Percentiles rank a stretch among this genome's conserved stretches.
These are phyloP conservation scores for Capitulum mitella DNA, from an alignment of 2,888 invertebrate genomes.

Conservation along the genomic window DNA sequence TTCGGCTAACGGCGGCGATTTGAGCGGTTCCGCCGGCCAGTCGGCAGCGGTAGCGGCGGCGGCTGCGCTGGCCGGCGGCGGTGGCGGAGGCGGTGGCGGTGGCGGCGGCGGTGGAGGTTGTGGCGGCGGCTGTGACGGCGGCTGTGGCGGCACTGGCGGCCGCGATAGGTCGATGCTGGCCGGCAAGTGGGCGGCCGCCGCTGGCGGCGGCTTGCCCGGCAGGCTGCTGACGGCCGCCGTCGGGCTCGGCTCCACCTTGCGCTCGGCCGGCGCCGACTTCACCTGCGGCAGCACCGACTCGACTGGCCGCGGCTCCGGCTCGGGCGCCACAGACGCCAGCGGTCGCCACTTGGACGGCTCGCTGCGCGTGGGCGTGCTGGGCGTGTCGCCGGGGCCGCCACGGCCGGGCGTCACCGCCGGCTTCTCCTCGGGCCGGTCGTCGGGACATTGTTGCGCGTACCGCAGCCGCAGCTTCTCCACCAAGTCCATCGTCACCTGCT, in stretches of 20 bases:
- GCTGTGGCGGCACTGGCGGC: no score
- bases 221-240: constrained; percentile 23
- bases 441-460: constrained; percentile 53
- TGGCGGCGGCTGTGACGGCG: no score
- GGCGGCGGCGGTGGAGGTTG: no score
- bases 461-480: constrained; percentile 74
- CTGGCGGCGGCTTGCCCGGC: constrained; percentile 22
- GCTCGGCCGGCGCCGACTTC: background rate
- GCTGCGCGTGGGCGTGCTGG: background rate
- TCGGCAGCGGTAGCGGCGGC: background rate
- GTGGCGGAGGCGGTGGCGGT: background rate
- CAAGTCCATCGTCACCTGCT: constrained; percentile 71
- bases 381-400: constrained; percentile 4
- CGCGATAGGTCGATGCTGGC: no score
- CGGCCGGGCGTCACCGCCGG: background rate
- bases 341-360: constrained; percentile 21
- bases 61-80: constrained; percentile 16
- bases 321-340: background rate
- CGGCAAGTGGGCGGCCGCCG: no score
- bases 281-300: background rate
- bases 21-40: background rate
- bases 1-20: background rate
- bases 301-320: background rate
- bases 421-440: constrained; percentile 3
- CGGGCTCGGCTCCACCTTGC: constrained; percentile 14